Evolutionary conservation across 2,888 invertebrate species (phyloP).

Genomic region (Drosophila anomelani): DNA sequence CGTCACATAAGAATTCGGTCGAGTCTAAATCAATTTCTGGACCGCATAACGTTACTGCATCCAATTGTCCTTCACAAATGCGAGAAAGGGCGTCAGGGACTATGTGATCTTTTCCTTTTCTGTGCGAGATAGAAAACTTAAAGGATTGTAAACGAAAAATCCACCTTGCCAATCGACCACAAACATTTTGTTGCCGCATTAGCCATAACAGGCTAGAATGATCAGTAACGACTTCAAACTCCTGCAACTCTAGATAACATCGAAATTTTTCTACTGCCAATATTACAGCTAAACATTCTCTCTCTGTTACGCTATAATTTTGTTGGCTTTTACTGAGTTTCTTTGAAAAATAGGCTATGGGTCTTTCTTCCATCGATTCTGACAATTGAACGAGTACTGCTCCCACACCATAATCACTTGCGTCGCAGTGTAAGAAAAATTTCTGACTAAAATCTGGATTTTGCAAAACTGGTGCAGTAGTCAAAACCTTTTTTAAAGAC

Average conservation of each 20-base stretch:
- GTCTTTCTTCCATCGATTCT: background rate
- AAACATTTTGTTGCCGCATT: conserved; percentile 21
- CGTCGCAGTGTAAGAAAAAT: conserved; percentile 5
- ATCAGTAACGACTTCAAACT: conserved; percentile 26
- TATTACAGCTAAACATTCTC: background rate
- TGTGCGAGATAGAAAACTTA: conserved; percentile 14
- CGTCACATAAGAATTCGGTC: background rate
- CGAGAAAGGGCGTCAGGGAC: conserved; percentile 1
- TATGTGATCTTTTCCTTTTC: conserved; percentile 12
- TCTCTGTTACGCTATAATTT: conserved; percentile 1
- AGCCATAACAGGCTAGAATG: conserved; percentile 9
- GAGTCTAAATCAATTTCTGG: background rate
- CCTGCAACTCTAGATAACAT: conserved; percentile 17
- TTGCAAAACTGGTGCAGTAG: background rate
- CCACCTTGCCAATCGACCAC: conserved; percentile 11
- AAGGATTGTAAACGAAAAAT: conserved; percentile 3
- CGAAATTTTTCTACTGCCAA: background rate
- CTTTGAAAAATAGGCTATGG: background rate
- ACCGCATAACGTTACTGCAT: background rate
- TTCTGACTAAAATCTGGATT: background rate
- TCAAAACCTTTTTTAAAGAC: background rate
- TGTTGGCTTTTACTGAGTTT: background rate
- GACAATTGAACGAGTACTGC: background rate
- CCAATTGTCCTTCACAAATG: background rate
- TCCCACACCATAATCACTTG: background rate